A percentile compares a stretch with the other conserved stretches of the same genome.
These are phyloP conservation scores for Temnothorax unifasciatus DNA, from an alignment of 2,888 invertebrate species.

Conservation along the genomic window DNA sequence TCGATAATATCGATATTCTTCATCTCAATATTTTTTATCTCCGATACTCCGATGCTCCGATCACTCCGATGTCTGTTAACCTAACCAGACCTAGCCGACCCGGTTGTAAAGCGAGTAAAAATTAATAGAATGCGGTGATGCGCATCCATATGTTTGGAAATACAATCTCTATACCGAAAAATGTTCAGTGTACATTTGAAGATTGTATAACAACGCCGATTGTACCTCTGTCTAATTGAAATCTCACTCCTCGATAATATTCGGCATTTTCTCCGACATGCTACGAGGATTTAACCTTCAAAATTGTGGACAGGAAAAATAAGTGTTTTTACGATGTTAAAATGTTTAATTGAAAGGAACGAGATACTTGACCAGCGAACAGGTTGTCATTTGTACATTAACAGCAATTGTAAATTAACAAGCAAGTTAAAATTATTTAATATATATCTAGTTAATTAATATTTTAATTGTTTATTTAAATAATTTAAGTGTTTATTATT, in stretches of 20 bases:
- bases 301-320: not conserved
- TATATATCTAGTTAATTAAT: no score
- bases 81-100: slow-evolving; percentile 3
- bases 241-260: not conserved
- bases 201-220: not conserved
- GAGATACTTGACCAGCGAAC: not conserved
- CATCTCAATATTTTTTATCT: no score
- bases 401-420: not conserved
- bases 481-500: not conserved
- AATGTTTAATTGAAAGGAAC: not conserved
- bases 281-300: not conserved
- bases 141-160: slow-evolving; percentile 14
- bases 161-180: not conserved
- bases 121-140: slow-evolving; percentile 5
- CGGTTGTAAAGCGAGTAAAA: not conserved
- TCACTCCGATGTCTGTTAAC: not conserved
- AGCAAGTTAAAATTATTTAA: not conserved
- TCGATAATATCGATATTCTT: no score
- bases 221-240: not conserved
- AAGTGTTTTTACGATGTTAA: not conserved
- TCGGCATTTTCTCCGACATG: not conserved
- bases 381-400: not conserved
- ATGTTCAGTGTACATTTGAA: slow-evolving; percentile 3
- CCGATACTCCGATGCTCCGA: no score
- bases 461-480: no score